These are phyloP conservation scores for Meleagris gallopavo DNA, from an alignment of 2,113 vertebrate genomes.

Conservation along the genomic window DNA sequence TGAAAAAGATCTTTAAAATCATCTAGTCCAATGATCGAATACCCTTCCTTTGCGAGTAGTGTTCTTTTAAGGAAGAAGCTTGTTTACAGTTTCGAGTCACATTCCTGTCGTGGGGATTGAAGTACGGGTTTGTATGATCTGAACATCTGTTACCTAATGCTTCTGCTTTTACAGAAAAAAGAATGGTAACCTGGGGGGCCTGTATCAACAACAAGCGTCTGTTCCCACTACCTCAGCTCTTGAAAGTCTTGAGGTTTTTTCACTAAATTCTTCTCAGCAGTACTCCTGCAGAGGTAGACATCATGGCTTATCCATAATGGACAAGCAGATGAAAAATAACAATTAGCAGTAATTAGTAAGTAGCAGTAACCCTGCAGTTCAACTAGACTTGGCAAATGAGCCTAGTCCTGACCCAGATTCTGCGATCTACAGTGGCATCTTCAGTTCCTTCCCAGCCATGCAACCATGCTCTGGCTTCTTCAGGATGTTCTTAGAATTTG, in stretches of 20 bases:
- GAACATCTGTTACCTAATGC: background rate
- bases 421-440: background rate
- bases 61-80: background rate
- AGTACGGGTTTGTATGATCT: background rate
- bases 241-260: background rate
- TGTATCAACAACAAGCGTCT: background rate
- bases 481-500: background rate
- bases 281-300: background rate
- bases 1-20: no score
- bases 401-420: background rate
- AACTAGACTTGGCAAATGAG: background rate
- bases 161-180: background rate
- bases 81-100: background rate
- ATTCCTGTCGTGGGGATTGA: background rate
- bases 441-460: background rate
- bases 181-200: background rate
- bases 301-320: fast-evolving
- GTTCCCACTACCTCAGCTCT: background rate
- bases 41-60: background rate
- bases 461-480: background rate
- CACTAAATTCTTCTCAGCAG: background rate
- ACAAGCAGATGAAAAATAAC: background rate
- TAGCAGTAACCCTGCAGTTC: background rate
- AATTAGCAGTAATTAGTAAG: background rate
- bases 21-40: background rate